Evolutionary conservation across 2,888 invertebrate species (phyloP).

Genomic region (Caenorhabditis sp.): DNA sequence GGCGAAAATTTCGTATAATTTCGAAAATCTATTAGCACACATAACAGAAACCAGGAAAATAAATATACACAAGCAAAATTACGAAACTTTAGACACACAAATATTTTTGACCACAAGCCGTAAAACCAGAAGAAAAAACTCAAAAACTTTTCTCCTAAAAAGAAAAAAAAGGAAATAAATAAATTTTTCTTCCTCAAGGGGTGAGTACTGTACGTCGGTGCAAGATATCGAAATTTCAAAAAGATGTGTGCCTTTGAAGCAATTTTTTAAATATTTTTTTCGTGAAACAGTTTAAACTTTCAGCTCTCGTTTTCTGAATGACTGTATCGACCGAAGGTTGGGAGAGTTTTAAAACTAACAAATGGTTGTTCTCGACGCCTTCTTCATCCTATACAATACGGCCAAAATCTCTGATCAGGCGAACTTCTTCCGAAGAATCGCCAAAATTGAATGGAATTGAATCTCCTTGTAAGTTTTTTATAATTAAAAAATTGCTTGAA

Average conservation of each 20-base stretch:
- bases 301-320: conserved; percentile 6
- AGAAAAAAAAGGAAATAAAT: conserved; percentile 13
- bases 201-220: conserved; percentile 15
- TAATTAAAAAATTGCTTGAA: background rate
- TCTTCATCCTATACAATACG: conserved; percentile 24
- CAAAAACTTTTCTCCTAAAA: conserved; percentile 1
- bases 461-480: background rate
- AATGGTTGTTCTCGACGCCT: conserved; percentile 37
- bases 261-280: conserved; percentile 16
- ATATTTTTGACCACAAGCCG: too few relatives aligned
- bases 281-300: background rate
- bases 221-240: conserved; percentile 21
- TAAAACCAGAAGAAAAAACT: background rate
- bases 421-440: conserved; percentile 9
- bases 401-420: conserved; percentile 16
- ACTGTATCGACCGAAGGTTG: conserved; percentile 31
- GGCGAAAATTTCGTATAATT: background rate
- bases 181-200: conserved; percentile 21
- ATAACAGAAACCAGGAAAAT: too few relatives aligned
- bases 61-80: too few relatives aligned
- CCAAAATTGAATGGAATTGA: conserved; percentile 11
- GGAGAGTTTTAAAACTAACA: conserved; percentile 34
- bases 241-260: conserved; percentile 32
- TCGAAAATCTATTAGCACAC: background rate
- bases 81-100: too few relatives aligned